Evolutionary conservation across 2,113 vertebrate genomes (phyloP), one percentile per base, ranked within the genome.

Genomic region (Apteryx owenii): DNA sequence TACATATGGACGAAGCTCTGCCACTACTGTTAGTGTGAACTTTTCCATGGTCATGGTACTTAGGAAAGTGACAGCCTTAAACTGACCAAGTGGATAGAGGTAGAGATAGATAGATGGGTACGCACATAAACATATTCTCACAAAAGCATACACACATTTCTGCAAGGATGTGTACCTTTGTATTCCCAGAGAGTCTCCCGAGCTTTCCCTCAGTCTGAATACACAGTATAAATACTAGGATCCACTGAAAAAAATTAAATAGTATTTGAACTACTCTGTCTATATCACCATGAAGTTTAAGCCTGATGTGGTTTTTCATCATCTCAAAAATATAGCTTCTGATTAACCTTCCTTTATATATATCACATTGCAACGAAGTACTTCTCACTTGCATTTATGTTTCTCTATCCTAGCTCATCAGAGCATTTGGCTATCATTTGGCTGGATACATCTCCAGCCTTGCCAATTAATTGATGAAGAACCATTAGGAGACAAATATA

Each of bases 401-500:
- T 89, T 29, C 2, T 2, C 40, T 80, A 61, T 62, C 31, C 3
- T 77, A 66, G 54, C 56, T 96, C 28, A 90, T 61, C 71, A 88
- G 79, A 90, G 78, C 71, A 53, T 91, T 94, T 92, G 84, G 89
- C 44, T 84, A 82, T 40, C 72, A 33, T 92, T 94, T 97, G 91
- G 88, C 83, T 97, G 33, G 31, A 61, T 81, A 33, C 6, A 29
- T 53, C 64, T 89, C 53, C 54, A 92, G 77, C 81, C 66, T 87
- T 93, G 80, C 89, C 95, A 97, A 93, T 93, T 95, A 97, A 95
- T 62, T 95, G 94, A 95, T 90, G 82, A 93, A 93, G 69, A 93
- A 79, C 80, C 81, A 97, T 96, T 93, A 97, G 90, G 85, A 96
- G 87, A 97, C 48, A 95, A 95, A 97, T 96, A 91, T 87, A 97